phyloP scores from a whole-genome alignment of 2,797 vertebrate species.

The Garrulus glandarius region DNA sequence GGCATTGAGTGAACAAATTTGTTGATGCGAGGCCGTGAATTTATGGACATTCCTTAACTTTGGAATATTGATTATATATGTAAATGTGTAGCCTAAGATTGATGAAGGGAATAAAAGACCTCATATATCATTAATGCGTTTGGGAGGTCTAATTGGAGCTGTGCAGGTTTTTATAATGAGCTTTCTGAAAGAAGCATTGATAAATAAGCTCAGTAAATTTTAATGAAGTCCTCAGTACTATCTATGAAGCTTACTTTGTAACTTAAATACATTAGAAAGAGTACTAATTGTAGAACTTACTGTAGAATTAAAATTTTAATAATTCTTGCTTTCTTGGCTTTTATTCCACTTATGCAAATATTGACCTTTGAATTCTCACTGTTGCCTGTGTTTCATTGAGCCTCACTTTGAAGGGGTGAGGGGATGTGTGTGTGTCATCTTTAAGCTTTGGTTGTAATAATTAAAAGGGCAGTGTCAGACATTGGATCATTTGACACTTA shows the following conservation, averaged over 20 bases:
- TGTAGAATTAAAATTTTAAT: conserved; percentile 33
- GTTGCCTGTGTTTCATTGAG: background rate
- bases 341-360: conserved; percentile 65
- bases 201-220: conserved; percentile 5
- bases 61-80: background rate
- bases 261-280: conserved; percentile 15
- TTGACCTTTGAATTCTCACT: conserved; percentile 64
- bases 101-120: background rate
- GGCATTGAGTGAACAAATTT: background rate
- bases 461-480: conserved; percentile 49
- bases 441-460: conserved; percentile 36
- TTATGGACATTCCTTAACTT: background rate
- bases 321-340: conserved; percentile 37
- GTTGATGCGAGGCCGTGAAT: background rate
- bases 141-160: background rate
- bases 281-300: background rate
- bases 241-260: background rate
- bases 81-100: background rate
- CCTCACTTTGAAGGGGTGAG: background rate
- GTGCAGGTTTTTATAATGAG: background rate
- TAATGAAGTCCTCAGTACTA: background rate
- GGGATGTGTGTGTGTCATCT: background rate
- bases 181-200: background rate
- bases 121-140: background rate
- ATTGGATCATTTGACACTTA: background rate